These are phyloP conservation scores for Callaeas wilsoni DNA, from an alignment of 2,113 vertebrate species.

Conservation along the genomic window DNA sequence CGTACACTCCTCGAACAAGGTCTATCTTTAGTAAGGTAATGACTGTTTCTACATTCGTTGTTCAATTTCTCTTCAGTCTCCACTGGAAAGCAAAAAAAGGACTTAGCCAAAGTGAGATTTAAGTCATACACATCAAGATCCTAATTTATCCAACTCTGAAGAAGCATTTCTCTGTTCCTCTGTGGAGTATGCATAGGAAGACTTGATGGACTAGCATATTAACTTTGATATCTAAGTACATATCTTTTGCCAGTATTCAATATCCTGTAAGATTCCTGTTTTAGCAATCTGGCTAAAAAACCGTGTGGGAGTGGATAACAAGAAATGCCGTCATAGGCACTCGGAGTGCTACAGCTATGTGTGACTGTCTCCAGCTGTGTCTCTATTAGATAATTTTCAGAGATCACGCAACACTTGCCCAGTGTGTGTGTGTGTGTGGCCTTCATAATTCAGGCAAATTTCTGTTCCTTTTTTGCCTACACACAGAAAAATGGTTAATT, in stretches of 20 bases:
- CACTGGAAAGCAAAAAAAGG: not conserved
- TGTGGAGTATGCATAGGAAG: not conserved
- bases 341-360: not conserved
- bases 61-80: not conserved
- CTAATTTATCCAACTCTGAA: not conserved
- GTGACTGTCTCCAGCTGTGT: not conserved
- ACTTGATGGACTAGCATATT: not conserved
- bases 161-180: not conserved
- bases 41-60: not conserved
- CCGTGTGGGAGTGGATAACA: not conserved
- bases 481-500: not conserved
- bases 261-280: not conserved
- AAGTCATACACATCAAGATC: not conserved
- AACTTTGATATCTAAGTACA: not conserved
- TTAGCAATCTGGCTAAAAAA: not conserved
- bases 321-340: not conserved
- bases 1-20: fast-evolving
- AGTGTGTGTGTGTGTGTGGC: not conserved
- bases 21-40: conserved; percentile 2
- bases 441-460: not conserved
- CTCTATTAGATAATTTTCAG: not conserved
- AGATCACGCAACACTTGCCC: not conserved
- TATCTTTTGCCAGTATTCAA: not conserved
- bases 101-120: not conserved
- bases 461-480: not conserved